phyloP scores from a whole-genome alignment of 2,888 invertebrate species.

The Drosophila multiciliata region DNA sequence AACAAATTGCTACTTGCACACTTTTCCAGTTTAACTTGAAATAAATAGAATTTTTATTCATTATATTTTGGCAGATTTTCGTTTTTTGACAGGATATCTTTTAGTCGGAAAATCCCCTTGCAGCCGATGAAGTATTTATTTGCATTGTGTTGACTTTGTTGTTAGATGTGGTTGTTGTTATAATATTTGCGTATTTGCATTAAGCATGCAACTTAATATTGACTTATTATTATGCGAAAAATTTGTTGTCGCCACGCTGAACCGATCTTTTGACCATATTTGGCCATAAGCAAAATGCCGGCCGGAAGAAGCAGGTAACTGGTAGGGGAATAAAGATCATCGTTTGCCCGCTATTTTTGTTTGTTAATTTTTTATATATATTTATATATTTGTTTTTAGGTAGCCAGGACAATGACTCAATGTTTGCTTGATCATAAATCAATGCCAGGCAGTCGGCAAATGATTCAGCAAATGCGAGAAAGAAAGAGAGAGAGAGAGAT shows the following conservation, averaged over 20 bases:
- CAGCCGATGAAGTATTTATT: slow-evolving; percentile 25
- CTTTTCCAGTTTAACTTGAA: background rate
- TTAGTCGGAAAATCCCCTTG: background rate
- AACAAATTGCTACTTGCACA: background rate
- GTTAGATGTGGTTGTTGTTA: slow-evolving; percentile 3
- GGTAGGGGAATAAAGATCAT: slow-evolving; percentile 16
- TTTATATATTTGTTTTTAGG: background rate
- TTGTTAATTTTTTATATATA: background rate
- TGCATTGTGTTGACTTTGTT: slow-evolving; percentile 14
- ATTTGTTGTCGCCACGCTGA: slow-evolving; percentile 47
- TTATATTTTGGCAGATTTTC: background rate
- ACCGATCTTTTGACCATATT: slow-evolving; percentile 57
- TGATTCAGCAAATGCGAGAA: slow-evolving; percentile 30
- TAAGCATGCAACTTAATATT: slow-evolving; percentile 47
- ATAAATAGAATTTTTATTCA: background rate
- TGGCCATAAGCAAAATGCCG: slow-evolving; percentile 49
- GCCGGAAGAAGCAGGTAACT: slow-evolving; percentile 29
- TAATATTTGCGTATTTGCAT: slow-evolving; percentile 53
- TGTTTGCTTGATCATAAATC: slow-evolving; percentile 34
- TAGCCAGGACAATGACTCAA: slow-evolving; percentile 69
- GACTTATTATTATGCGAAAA: slow-evolving; percentile 49
- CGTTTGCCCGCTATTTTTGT: background rate
- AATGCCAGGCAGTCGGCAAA: slow-evolving; percentile 29
- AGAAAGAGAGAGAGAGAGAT: background rate
- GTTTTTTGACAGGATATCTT: slow-evolving; percentile 9